A percentile compares a stretch with the other conserved stretches of the same genome.
phyloP scores from a whole-genome alignment of 1,140 invertebrate genomes.

The Protaetia brevitarsis region DNA sequence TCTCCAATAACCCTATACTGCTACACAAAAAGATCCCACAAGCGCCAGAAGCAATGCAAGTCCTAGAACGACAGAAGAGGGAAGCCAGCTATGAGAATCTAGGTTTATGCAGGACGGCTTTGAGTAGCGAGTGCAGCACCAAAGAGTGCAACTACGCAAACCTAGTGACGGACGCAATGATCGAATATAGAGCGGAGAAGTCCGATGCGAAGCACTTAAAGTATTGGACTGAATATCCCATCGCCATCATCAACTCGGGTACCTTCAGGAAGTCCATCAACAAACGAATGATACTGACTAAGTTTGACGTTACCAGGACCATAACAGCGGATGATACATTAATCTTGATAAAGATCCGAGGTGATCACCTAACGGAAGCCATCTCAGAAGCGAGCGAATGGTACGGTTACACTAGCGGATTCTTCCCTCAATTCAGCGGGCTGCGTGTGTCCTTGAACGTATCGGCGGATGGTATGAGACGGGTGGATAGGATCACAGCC shows the following conservation, averaged over 20 bases:
- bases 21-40: conserved; percentile 62
- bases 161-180: conserved; percentile 71
- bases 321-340: background rate
- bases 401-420: background rate
- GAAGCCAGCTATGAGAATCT: conserved; percentile 56
- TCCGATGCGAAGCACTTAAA: background rate
- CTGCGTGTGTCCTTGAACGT: background rate
- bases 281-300: background rate
- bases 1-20: conserved; percentile 77
- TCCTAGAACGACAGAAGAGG: conserved; percentile 60
- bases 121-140: conserved; percentile 64
- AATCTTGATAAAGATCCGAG: background rate
- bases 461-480: background rate
- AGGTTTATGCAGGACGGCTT: conserved; percentile 55
- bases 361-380: background rate
- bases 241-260: background rate
- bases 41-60: conserved; percentile 62
- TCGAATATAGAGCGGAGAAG: background rate
- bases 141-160: conserved; percentile 84
- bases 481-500: background rate
- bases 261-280: background rate
- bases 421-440: background rate
- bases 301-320: background rate
- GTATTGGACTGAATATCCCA: background rate
- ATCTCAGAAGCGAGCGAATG: background rate